Base-by-base conservation (phyloP, 2,113 vertebrate genomes). In the Chaetura pelagica region DNA sequence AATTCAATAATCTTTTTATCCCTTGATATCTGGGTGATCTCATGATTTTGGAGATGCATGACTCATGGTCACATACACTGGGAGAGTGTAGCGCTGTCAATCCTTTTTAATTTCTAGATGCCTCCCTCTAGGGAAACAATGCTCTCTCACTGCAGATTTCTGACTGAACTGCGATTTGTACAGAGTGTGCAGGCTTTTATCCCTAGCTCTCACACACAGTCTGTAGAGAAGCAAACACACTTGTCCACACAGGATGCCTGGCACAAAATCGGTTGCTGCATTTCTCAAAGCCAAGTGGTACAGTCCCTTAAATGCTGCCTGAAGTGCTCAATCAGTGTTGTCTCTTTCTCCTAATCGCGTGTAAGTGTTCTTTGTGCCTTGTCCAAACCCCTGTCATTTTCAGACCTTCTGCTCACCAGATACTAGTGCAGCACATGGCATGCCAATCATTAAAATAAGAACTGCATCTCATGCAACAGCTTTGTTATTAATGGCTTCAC, bases 361-460 rank as follows among this genome's bases (percentile, higher is more conserved):
- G 6, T 29, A 6, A 6, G 24, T 69, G 22, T 55, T 75, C 71
- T 64, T 57, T 61, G 9, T 57, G 44, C 20, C 29, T 58, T 69
- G 27, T n/a, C 32, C 15, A 27, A 63, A 84, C 6, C 3, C 2
- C 15, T 9, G 6, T 58, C 2, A 4, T 34, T 85, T 93, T 69
- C 55, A 32, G 58, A 32, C 32, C 27, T n/a, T 44, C 10, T 0
- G 0, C 46, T 85, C 40, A 24, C 18, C 18, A 40, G 15, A 40
- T 58, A 6, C 15, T 15, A 1, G 5, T 26, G n/a, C 30, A 44
- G 63, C 12, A 48, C 0, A 0, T 11, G n/a, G 30, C 29, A 5
- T 24, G 26, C 6, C 42, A 35, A 0, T 79, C 10, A 20, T 22
- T 77, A 40, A 64, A 76, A 44, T 32, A 61, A 68, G 88, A 94